Base-by-base conservation (phyloP, 2,797 vertebrate species). In the Synaphobranchus kaupii region DNA sequence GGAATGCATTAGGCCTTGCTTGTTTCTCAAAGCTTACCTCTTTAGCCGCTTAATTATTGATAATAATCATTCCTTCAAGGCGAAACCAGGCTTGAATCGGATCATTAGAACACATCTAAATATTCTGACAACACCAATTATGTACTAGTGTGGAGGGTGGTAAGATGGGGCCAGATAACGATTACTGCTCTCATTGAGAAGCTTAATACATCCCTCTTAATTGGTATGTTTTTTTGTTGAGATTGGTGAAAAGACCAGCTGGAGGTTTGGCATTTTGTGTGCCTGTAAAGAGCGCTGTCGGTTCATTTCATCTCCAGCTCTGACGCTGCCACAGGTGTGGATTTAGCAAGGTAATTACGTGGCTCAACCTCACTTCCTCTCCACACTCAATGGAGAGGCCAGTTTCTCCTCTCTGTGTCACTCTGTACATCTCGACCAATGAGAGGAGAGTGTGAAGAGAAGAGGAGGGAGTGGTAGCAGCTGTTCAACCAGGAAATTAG, bases 21-120 rank as follows among this genome's bases (percentile, higher is more conserved):
- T 76, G 83, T 85, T 85, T 84, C 78, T 34, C 34, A 83, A 56
- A 56, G 76, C 47, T 83, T 86, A 71, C 34, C 78, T 56, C 56
- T 73, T 84, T 60, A 58, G 15, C 34, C 22, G 83, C 8, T 88
- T 78, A 86, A 89, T 88, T 81, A 86, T 87, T 90, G 86, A 89
- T 84, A 48, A 60, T 60, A 58, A 85, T 89, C 83, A 85, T 68
- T 68, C 71, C 56, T 86, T 89, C 71, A 86, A 84, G 78, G 87
- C 58, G 22, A 78, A 88, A 60, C 60, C 73, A 63, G 50, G 83
- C 54, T 78, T 85, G 60, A 87, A 88, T n/a, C 52, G 17, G 78
- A 87, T 88, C 25, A 84, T 66, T 86, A 89, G 86, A 83, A n/a
- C 85, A 71, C 58, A 68, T 88, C 83, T 87, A 88, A 90, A 87